A percentile compares a stretch with the other conserved stretches of the same genome.
These are phyloP conservation scores for Empidonax traillii DNA, from an alignment of 2,113 vertebrate species.

Conservation along the genomic window DNA sequence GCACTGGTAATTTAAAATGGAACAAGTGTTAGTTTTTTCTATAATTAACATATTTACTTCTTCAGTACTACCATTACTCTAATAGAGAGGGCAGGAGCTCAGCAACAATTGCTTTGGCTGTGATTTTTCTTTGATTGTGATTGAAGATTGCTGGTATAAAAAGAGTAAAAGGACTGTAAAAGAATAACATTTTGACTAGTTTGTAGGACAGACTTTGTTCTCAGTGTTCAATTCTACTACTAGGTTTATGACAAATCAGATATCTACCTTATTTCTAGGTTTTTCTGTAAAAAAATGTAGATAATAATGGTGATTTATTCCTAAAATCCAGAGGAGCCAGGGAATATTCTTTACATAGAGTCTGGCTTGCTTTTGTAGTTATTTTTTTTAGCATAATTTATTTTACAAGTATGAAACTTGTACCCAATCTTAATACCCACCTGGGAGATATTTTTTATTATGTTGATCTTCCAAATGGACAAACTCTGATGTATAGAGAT, in stretches of 20 bases:
- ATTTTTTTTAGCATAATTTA: neutral
- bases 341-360: neutral
- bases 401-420: neutral
- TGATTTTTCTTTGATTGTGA: neutral
- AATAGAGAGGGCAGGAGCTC: neutral
- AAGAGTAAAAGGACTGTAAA: neutral
- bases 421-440: neutral
- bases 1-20: neutral
- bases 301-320: neutral
- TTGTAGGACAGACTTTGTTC: neutral
- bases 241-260: neutral
- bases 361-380: neutral
- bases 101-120: neutral
- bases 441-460: neutral
- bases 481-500: neutral
- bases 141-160: neutral
- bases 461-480: slow-evolving; percentile 14
- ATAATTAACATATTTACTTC: neutral
- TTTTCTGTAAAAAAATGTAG: neutral
- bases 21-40: neutral
- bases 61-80: neutral
- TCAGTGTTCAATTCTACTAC: neutral
- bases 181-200: neutral
- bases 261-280: neutral
- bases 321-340: neutral